Evolutionary conservation across 2,113 vertebrate species (phyloP).

Genomic region (Tursiops truncatus): DNA sequence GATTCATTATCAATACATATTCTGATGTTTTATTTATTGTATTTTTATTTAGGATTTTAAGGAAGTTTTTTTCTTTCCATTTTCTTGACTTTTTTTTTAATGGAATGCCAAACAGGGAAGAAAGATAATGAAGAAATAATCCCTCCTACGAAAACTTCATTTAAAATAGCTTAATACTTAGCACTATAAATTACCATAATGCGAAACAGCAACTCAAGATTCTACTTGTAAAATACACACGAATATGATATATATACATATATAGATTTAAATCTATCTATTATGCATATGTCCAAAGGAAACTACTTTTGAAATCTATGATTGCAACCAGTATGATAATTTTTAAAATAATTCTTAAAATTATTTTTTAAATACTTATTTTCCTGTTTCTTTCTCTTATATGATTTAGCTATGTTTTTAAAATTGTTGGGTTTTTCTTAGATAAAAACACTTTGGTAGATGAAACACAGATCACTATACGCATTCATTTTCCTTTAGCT

Average conservation of each 20-base stretch:
- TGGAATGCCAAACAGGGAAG: background rate
- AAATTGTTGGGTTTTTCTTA: constrained; percentile 49
- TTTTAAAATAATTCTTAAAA: background rate
- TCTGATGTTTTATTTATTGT: background rate
- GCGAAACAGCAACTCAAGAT: constrained; percentile 18
- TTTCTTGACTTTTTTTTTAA: background rate
- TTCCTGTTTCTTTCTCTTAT: background rate
- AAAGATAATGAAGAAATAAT: constrained; percentile 26
- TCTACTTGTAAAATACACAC: background rate
- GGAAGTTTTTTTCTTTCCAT: background rate
- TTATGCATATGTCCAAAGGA: background rate
- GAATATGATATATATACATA: background rate
- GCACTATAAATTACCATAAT: background rate
- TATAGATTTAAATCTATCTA: background rate
- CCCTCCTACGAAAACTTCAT: background rate
- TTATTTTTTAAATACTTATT: background rate
- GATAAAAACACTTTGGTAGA: constrained; percentile 23
- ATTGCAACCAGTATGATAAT: background rate
- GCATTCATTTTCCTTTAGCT: constrained; percentile 58
- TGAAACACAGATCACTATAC: constrained; percentile 47
- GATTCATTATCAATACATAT: background rate
- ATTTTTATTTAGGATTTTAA: constrained; percentile 15
- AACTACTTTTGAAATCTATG: background rate
- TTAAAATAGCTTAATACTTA: constrained; percentile 38
- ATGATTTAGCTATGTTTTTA: background rate